Conservation (phyloP, 2,113 vertebrate species). For the Shinisaurus crocodilurus region DNA sequence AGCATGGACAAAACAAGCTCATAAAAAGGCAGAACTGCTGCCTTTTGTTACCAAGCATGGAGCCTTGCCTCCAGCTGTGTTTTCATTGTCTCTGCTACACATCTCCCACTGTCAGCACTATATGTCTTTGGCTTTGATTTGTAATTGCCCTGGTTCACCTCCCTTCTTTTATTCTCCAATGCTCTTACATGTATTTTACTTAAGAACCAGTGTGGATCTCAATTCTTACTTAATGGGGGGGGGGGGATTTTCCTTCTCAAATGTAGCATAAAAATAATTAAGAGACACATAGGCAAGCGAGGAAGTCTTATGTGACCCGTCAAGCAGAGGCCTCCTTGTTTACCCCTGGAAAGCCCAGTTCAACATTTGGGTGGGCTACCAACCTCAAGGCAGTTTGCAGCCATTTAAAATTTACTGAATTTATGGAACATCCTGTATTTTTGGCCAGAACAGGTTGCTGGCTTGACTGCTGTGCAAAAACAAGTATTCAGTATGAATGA, state of each 20-base stretch:
- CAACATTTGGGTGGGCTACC: slow-evolving; percentile 1
- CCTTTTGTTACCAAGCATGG: slow-evolving; percentile 10
- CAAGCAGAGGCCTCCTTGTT: not conserved
- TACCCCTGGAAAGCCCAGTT: not conserved
- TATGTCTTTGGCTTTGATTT: not conserved
- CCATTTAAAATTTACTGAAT: slow-evolving; percentile 1
- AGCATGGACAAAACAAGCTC: slow-evolving; percentile 49
- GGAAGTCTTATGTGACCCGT: not conserved
- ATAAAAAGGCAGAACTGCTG: slow-evolving; percentile 56
- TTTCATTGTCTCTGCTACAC: slow-evolving; percentile 10
- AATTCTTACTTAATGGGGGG: not conserved
- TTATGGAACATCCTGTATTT: not conserved
- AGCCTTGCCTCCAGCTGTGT: slow-evolving; percentile 27
- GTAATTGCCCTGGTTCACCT: not conserved
- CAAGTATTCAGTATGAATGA: not conserved
- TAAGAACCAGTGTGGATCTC: not conserved
- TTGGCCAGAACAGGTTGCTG: not conserved
- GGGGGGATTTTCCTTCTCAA: not conserved
- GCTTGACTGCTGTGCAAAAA: not conserved
- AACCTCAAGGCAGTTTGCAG: not conserved
- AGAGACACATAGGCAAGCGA: not conserved
- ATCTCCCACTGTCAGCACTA: slow-evolving; percentile 18
- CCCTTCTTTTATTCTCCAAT: rapidly evolving
- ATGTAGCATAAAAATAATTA: not conserved
- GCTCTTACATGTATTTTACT: rapidly evolving